Evolutionary conservation across 2,113 vertebrate species (phyloP).

Genomic region (Rhabdornis inornatus): DNA sequence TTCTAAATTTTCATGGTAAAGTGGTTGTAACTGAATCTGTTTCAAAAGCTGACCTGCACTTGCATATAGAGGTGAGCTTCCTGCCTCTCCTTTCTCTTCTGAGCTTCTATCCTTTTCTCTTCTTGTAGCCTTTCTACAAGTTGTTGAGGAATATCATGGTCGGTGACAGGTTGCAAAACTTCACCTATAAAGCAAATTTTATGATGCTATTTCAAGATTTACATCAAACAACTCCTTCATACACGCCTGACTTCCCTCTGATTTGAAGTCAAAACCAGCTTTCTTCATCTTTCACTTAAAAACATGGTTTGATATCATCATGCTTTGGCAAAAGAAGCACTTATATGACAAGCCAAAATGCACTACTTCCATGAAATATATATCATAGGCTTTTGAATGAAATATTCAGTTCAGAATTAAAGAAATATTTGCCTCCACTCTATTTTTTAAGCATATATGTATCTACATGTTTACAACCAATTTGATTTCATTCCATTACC

Average conservation of each 20-base stretch:
- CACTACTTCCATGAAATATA: background rate
- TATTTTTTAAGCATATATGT: background rate
- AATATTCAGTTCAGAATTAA: background rate
- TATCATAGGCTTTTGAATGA: background rate
- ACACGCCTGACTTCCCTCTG: background rate
- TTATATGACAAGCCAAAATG: background rate
- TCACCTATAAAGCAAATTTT: constrained; percentile 77
- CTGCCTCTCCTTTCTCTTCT: constrained; percentile 97
- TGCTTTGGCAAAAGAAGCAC: background rate
- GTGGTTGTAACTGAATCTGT: background rate
- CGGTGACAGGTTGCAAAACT: constrained; percentile 92
- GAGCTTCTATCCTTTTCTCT: constrained; percentile 97
- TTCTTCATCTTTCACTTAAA: background rate
- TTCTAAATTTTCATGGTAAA: background rate
- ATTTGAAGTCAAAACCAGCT: background rate
- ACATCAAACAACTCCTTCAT: background rate
- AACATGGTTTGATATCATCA: background rate
- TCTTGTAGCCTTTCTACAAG: constrained; percentile 96
- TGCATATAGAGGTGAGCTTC: constrained; percentile 99
- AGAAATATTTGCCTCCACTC: background rate
- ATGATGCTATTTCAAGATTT: background rate
- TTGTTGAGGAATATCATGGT: constrained; percentile 97
- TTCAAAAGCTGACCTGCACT: constrained; percentile 85
- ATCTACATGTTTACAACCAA: background rate
- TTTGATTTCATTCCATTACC: background rate